Evolutionary conservation across 2,113 vertebrate species (phyloP).

Genomic region (Zapornia atra): DNA sequence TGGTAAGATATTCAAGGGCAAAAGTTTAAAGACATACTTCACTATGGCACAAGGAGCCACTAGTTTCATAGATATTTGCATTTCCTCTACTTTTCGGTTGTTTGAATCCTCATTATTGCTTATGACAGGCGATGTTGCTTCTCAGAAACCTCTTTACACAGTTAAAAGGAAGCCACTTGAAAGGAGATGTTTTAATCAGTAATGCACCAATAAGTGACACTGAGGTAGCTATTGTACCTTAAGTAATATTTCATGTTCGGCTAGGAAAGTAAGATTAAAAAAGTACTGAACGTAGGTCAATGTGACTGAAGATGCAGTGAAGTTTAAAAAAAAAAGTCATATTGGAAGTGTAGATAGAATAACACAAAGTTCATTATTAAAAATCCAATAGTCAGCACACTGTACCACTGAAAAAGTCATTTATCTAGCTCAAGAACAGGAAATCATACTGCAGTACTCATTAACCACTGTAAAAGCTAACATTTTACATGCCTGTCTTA

Average conservation of each 20-base stretch:
- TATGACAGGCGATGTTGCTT: neutral
- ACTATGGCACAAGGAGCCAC: neutral
- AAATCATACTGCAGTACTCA: neutral
- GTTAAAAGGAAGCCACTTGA: neutral
- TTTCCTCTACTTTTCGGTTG: neutral
- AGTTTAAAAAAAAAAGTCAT: neutral
- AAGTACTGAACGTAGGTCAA: neutral
- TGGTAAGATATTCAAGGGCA: conserved; percentile 75
- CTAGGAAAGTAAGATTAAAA: neutral
- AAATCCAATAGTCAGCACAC: neutral
- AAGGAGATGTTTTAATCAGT: neutral
- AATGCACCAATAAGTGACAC: neutral
- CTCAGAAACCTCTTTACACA: neutral
- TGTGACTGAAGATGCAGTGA: neutral
- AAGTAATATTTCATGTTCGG: neutral
- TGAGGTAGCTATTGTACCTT: neutral
- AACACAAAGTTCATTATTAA: neutral
- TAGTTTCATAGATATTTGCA: neutral
- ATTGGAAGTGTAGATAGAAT: neutral
- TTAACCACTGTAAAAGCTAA: neutral
- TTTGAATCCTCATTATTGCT: neutral
- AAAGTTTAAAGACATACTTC: neutral
- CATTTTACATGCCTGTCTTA: neutral
- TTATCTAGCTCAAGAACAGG: neutral
- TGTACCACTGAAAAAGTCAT: neutral